Evolutionary conservation across 1,140 invertebrate species (phyloP).

Genomic region (Pseudomyrmex concolor): DNA sequence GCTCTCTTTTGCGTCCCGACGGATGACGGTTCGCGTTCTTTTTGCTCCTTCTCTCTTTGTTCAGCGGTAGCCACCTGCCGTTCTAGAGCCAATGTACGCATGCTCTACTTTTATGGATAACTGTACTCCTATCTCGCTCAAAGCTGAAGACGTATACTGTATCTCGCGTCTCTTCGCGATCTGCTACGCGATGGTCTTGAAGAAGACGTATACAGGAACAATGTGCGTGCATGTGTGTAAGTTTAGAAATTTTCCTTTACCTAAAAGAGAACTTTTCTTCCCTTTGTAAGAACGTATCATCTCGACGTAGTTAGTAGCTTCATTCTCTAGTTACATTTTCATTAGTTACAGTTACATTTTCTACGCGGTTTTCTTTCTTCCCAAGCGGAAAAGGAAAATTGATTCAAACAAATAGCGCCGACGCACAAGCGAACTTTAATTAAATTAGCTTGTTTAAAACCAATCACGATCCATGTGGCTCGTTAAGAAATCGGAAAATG

Average conservation of each 20-base stretch:
- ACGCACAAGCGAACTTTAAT: background rate
- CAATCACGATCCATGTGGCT: background rate
- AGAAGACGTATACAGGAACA: conserved; percentile 2
- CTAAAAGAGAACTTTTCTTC: background rate
- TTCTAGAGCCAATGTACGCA: conserved; percentile 72
- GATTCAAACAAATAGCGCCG: background rate
- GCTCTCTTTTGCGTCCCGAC: conserved; percentile 47
- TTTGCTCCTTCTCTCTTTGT: conserved; percentile 70
- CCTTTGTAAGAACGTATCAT: background rate
- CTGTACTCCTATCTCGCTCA: conserved; percentile 74
- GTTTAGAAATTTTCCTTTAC: background rate
- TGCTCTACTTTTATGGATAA: conserved; percentile 79
- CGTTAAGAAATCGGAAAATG: conserved; percentile 10
- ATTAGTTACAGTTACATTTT: background rate
- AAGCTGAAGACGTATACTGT: conserved; percentile 62
- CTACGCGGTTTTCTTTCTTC: background rate
- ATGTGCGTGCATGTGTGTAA: background rate
- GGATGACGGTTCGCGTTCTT: conserved; percentile 61
- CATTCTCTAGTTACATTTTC: background rate
- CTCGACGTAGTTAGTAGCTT: background rate
- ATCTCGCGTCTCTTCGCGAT: conserved; percentile 41
- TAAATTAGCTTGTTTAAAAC: conserved; percentile 3
- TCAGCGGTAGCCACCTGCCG: conserved; percentile 75
- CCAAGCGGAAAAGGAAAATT: background rate
- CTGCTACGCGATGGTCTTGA: conserved; percentile 55